Conservation (phyloP, 2,888 invertebrate genomes). For the Notodonta dromedarius region DNA sequence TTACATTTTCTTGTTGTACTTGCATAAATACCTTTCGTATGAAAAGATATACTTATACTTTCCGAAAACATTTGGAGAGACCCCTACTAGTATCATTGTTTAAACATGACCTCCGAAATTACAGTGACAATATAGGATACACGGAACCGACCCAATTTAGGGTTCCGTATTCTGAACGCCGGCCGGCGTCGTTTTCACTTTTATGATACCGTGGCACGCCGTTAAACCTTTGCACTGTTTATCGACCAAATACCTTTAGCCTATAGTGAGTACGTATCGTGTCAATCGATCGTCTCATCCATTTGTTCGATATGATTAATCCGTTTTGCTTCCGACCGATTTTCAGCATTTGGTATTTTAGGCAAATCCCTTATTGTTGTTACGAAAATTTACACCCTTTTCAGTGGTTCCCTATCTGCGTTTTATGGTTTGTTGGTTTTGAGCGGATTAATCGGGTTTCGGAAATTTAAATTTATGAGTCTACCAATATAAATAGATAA, state of each 20-base stretch:
- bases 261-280: conserved; percentile 13
- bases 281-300: conserved; percentile 21
- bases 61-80: not conserved
- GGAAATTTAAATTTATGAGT: not conserved
- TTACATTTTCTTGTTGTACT: too few species aligned
- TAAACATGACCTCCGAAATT: conserved; percentile 36
- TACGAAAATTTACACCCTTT: not conserved
- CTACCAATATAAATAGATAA: not conserved
- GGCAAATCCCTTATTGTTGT: not conserved
- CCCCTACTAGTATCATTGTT: conserved; percentile 25
- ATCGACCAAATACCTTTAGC: conserved; percentile 48
- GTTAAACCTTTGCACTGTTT: conserved; percentile 62
- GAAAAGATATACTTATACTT: not conserved
- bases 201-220: conserved; percentile 60
- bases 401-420: not conserved
- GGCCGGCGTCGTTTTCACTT: conserved; percentile 54
- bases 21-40: not conserved
- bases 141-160: conserved; percentile 59
- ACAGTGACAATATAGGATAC: conserved; percentile 47
- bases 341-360: conserved; percentile 3
- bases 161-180: conserved; percentile 52
- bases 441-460: not conserved
- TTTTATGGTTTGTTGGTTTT: not conserved
- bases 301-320: conserved; percentile 18
- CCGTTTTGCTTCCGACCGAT: conserved; percentile 12